Evolutionary conservation across 2,888 invertebrate species (phyloP), one percentile per base, ranked within the genome.

Genomic region (Acrobasis repandana): DNA sequence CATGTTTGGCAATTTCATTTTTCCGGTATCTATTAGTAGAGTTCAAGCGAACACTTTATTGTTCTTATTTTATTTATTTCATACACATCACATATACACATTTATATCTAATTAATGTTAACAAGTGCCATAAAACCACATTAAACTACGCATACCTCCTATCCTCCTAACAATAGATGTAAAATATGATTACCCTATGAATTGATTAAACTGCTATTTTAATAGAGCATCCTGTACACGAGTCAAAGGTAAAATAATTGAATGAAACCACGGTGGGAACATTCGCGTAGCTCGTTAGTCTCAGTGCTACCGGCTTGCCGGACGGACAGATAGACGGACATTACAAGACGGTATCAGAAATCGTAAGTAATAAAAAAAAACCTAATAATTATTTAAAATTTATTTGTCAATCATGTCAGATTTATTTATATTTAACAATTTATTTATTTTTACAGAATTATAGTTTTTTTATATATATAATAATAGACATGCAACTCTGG

Each of bases 191-290:
- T 36, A 9, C 34, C 36, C 36, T 15, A 36, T 36, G 18, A 36
- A 52, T 10, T 9, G 36, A 52, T 52, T 52, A 56, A n/a, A 48
- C 16, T n/a, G 38, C 51, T 3, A 52, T 52, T 52, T 52, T 38
- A 49, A 58, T 20, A 52, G 28, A 67, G 28, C 69, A 65, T 16
- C 69, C 74, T 70, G 67, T 71, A 72, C n/a, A 57, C 48, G 18
- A 18, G 60, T 38, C 59, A 56, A 65, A 70, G 67, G 68, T 70
- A 62, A 70, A 66, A 66, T 70, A 69, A 71, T 72, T 70, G 65
- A 66, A 63, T 67, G 66, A 66, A 51, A 20, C 20, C 63, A 67
- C 73, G 73, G 67, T 34, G 59, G 50, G 60, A 63, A 59, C 63
- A 65, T 63, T 63, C 61, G 63, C 62, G 60, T 63, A 65, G 64